A percentile compares a stretch with the other conserved stretches of the same genome.
These are phyloP conservation scores for Nephotettix cincticeps DNA, from an alignment of 1,140 invertebrate species.

Conservation along the genomic window DNA sequence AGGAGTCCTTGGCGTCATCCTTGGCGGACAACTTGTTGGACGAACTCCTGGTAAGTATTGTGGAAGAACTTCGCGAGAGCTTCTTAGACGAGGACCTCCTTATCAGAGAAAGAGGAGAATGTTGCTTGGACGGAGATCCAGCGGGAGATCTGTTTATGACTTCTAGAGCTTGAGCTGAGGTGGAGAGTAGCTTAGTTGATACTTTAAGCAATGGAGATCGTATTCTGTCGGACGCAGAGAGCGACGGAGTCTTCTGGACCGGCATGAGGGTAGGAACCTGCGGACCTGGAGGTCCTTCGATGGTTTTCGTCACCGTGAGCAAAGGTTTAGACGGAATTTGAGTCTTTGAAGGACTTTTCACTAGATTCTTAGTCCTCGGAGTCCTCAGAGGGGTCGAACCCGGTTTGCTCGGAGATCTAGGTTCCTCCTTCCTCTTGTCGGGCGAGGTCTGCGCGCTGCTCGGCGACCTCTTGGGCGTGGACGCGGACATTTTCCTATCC, in stretches of 20 bases:
- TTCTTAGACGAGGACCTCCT: constrained; percentile 69
- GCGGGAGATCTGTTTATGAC: constrained; percentile 29
- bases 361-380: constrained; percentile 27
- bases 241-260: constrained; percentile 12
- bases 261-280: constrained; percentile 26
- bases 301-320: constrained; percentile 27
- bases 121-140: constrained; percentile 15
- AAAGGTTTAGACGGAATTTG: constrained; percentile 8
- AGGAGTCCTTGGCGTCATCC: constrained; percentile 2
- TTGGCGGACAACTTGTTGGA: constrained; percentile 38
- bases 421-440: neutral
- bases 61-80: constrained; percentile 59
- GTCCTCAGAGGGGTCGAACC: constrained; percentile 23
- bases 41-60: constrained; percentile 40
- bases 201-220: constrained; percentile 34
- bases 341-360: constrained; percentile 26
- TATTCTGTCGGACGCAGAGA: constrained; percentile 25
- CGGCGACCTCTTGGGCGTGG: constrained; percentile 38
- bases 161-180: constrained; percentile 39
- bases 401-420: constrained; percentile 38
- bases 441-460: neutral
- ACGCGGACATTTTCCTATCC: constrained; percentile 31
- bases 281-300: constrained; percentile 28
- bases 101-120: constrained; percentile 48
- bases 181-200: constrained; percentile 35